These are phyloP conservation scores for Apostichopus leukothele DNA, from an alignment of 53 echinoderm and acorn worm species.

Conservation along the genomic window DNA sequence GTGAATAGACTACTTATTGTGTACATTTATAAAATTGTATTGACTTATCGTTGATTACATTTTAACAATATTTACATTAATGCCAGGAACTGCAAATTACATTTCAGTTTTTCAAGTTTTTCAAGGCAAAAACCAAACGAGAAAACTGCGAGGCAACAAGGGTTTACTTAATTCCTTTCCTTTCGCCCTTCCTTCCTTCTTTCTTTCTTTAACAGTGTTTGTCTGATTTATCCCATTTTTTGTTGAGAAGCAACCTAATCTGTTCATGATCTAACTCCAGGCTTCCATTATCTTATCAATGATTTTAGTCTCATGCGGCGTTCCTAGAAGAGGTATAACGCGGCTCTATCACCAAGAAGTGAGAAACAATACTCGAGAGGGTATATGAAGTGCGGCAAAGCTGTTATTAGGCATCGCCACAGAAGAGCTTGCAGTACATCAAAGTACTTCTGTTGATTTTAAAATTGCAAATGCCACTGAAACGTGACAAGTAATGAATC, in stretches of 20 bases:
- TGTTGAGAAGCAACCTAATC: not conserved
- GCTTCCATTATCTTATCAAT: conserved; percentile 6
- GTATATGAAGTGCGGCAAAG: conserved; percentile 17
- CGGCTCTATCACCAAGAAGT: not conserved
- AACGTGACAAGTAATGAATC: conserved; percentile 48
- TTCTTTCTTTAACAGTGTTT: too few species aligned
- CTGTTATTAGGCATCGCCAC: conserved; percentile 34
- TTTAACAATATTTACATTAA: too few species aligned
- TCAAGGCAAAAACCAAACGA: too few species aligned
- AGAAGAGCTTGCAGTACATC: conserved; percentile 3
- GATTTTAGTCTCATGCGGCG: conserved; percentile 11
- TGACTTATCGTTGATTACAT: too few species aligned
- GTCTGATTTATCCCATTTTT: not conserved
- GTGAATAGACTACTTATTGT: too few species aligned
- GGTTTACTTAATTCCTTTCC: too few species aligned
- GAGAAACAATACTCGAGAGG: conserved; percentile 33
- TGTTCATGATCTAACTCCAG: not conserved
- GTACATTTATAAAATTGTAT: too few species aligned
- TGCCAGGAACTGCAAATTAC: too few species aligned
- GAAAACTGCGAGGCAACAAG: too few species aligned
- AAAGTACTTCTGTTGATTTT: conserved; percentile 46
- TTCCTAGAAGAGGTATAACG: conserved; percentile 12
- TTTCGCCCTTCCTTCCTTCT: too few species aligned
- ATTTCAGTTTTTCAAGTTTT: too few species aligned
- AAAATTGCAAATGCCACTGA: conserved; percentile 46